phyloP scores from a whole-genome alignment of 2,888 invertebrate species.

The Patella ulyssiponensis region DNA sequence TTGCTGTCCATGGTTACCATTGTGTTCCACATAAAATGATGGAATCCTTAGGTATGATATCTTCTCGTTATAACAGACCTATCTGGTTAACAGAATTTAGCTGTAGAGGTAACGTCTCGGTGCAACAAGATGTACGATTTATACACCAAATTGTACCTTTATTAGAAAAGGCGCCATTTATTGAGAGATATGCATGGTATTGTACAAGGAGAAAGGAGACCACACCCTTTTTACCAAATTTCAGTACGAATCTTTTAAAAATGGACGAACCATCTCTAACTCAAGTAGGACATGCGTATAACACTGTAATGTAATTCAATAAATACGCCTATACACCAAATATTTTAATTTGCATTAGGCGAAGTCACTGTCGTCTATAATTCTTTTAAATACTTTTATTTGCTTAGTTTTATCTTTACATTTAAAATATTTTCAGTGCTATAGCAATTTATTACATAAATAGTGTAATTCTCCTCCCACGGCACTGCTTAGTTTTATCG shows the following conservation, averaged over 20 bases:
- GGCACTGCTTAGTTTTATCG: too few species aligned
- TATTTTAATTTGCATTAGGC: too few species aligned
- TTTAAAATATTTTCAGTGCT: too few species aligned
- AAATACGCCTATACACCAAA: too few species aligned
- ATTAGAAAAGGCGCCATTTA: conserved; percentile 31
- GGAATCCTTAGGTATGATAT: conserved; percentile 16
- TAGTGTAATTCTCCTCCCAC: too few species aligned
- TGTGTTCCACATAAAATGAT: conserved; percentile 11
- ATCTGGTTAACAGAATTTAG: conserved; percentile 38
- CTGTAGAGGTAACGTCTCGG: conserved; percentile 18
- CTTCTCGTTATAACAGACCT: conserved; percentile 26
- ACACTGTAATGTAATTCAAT: conserved; percentile 21
- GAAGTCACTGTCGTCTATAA: too few species aligned
- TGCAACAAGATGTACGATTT: conserved; percentile 19
- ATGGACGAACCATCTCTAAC: conserved; percentile 37
- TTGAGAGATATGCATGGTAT: conserved; percentile 36
- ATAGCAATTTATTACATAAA: too few species aligned
- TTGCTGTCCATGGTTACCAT: conserved; percentile 19
- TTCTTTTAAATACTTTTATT: too few species aligned
- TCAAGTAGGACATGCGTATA: conserved; percentile 40
- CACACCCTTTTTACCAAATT: background rate
- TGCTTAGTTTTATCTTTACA: too few species aligned
- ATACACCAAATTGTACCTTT: conserved; percentile 30
- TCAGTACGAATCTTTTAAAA: conserved; percentile 34
- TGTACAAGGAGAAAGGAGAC: conserved; percentile 16